A percentile compares a stretch with the other conserved stretches of the same genome.
phyloP scores from a whole-genome alignment of 2,797 vertebrate species.

The Sebastes iracundus region DNA sequence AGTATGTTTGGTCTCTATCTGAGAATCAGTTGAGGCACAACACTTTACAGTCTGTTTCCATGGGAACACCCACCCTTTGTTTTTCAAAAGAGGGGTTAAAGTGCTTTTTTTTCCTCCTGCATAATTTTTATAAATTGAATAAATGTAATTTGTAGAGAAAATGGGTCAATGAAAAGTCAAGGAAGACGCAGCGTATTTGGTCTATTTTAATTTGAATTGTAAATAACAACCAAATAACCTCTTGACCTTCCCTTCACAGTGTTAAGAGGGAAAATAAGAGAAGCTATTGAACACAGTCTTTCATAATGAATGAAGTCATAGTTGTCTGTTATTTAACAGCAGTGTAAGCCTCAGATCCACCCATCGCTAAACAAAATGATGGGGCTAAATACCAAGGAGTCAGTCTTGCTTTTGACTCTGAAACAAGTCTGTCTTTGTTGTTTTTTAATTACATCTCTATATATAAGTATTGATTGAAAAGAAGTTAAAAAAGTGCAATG shows the following conservation, averaged over 20 bases:
- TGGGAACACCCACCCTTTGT: slow-evolving; percentile 20
- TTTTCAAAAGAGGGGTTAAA: slow-evolving; percentile 11
- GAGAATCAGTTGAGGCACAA: not conserved
- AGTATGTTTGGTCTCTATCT: not conserved
- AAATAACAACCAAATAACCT: not conserved
- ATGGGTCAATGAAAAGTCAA: slow-evolving; percentile 13
- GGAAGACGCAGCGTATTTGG: not conserved
- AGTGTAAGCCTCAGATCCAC: fast-evolving
- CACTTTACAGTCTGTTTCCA: slow-evolving; percentile 19
- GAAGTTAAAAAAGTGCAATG: not conserved
- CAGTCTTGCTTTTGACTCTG: not conserved
- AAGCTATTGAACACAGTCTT: not conserved
- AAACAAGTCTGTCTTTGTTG: not conserved
- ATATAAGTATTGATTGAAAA: too few species aligned
- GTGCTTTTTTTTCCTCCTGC: not conserved
- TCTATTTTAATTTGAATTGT: not conserved
- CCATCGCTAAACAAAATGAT: not conserved
- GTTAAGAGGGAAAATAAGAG: not conserved
- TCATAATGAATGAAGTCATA: not conserved
- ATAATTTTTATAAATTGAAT: not conserved
- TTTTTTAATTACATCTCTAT: not conserved
- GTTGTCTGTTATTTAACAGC: not conserved
- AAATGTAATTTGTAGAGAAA: not conserved
- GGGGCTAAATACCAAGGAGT: not conserved
- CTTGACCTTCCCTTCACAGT: not conserved